A percentile compares a stretch with the other conserved stretches of the same genome.
These are phyloP conservation scores for Laupala kohalensis DNA, from an alignment of 1,140 invertebrate species.

Conservation along the genomic window DNA sequence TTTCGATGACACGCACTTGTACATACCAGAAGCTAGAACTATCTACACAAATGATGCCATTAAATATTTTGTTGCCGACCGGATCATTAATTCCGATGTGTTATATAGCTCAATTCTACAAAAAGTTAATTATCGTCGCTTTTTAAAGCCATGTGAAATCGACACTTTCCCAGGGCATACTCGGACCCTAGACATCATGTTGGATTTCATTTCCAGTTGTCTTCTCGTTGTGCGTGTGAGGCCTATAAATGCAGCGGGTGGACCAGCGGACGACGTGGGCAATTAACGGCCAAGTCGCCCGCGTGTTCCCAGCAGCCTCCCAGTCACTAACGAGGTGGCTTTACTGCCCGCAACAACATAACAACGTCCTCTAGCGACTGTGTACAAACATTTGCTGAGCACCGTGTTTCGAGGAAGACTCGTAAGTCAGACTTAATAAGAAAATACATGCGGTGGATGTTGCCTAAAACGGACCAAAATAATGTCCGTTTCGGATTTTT, in stretches of 20 bases:
- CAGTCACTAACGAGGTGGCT: background rate
- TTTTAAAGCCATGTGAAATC: too few relatives aligned
- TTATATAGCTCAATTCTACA: too few relatives aligned
- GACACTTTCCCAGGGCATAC: too few relatives aligned
- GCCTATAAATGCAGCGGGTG: background rate
- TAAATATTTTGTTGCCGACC: too few relatives aligned
- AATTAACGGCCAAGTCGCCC: background rate
- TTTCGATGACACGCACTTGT: too few relatives aligned
- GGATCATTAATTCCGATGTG: too few relatives aligned
- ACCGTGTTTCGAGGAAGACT: background rate
- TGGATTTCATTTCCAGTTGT: too few relatives aligned
- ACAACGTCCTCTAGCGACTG: background rate
- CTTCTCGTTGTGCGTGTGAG: background rate
- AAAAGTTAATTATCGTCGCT: too few relatives aligned
- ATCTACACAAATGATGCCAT: too few relatives aligned
- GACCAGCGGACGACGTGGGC: background rate
- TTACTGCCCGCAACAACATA: background rate
- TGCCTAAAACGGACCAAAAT: background rate
- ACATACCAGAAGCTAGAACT: too few relatives aligned
- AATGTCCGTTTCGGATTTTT: too few relatives aligned
- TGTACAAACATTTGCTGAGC: background rate
- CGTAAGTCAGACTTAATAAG: background rate
- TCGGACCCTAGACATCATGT: too few relatives aligned
- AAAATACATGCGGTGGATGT: background rate
- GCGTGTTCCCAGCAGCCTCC: background rate